These are phyloP conservation scores for Acrossocheilus fasciatus DNA, from an alignment of 2,797 vertebrate genomes.

Conservation along the genomic window DNA sequence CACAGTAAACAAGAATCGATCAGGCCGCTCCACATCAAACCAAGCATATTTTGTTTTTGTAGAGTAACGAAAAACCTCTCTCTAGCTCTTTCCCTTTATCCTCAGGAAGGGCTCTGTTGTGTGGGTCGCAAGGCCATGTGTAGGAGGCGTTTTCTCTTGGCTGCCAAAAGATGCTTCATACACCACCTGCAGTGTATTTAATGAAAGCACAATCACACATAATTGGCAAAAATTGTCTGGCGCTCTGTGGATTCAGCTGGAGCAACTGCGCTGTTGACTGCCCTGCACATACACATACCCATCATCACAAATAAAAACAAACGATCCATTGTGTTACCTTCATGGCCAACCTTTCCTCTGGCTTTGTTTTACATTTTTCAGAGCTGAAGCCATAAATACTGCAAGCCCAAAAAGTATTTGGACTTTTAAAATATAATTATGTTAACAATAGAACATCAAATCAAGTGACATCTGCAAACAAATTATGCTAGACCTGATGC, in stretches of 20 bases:
- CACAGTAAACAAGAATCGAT: constrained; percentile 22
- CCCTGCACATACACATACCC: constrained; percentile 40
- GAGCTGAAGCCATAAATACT: neutral
- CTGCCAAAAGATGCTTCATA: constrained; percentile 62
- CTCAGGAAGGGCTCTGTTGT: constrained; percentile 42
- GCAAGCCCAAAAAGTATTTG: neutral
- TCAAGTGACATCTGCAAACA: neutral
- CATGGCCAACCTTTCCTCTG: constrained; percentile 32
- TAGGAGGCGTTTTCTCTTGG: constrained; percentile 59
- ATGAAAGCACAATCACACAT: constrained; percentile 68
- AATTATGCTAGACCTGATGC: neutral
- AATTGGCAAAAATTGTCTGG: constrained; percentile 67
- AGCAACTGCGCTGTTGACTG: constrained; percentile 50
- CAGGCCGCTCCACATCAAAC: constrained; percentile 36
- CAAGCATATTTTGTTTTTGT: constrained; percentile 47
- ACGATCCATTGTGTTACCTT: constrained; percentile 22
- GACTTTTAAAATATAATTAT: neutral
- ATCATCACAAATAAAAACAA: constrained; percentile 44
- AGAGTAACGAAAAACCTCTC: constrained; percentile 31
- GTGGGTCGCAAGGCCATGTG: constrained; percentile 53
- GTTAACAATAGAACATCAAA: neutral
- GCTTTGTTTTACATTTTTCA: constrained; percentile 13
- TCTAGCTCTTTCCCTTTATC: neutral
- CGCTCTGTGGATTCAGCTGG: constrained; percentile 53
- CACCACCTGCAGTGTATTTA: constrained; percentile 70